Percentiles rank a stretch among this genome's conserved stretches.
Conservation (phyloP, 2,797 vertebrate species). For the Pipistrellus pipistrellus region DNA sequence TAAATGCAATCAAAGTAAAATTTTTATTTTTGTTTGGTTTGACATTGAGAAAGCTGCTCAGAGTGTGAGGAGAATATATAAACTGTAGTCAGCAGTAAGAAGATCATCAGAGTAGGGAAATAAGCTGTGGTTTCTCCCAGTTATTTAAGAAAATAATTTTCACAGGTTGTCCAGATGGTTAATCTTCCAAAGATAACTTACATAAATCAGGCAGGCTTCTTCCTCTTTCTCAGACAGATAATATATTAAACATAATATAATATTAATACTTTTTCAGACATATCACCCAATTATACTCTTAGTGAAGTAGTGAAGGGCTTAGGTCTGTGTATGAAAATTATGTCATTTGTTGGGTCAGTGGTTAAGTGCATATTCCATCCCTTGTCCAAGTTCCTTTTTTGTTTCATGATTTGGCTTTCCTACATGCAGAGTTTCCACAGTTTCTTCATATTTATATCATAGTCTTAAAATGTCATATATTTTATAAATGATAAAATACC, state of each 20-base stretch:
- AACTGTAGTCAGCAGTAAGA: not conserved
- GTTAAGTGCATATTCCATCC: not conserved
- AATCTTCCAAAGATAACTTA: not conserved
- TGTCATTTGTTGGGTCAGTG: not conserved
- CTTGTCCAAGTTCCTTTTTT: not conserved
- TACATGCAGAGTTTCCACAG: not conserved
- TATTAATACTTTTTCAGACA: not conserved
- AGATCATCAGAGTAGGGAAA: not conserved
- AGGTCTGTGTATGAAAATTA: not conserved
- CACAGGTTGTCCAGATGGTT: not conserved
- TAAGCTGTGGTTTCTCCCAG: not conserved
- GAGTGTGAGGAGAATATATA: conserved; percentile 19
- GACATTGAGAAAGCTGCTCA: not conserved
- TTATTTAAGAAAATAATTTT: conserved; percentile 30
- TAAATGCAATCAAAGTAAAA: conserved; percentile 31
- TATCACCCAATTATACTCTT: not conserved
- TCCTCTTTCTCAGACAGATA: not conserved
- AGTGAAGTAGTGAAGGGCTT: not conserved
- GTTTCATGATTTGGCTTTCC: not conserved
- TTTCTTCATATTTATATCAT: not conserved
- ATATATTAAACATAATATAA: not conserved
- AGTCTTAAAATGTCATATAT: not conserved
- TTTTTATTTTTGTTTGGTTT: conserved; percentile 32
- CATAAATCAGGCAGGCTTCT: not conserved
- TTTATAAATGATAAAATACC: not conserved